A percentile compares a stretch with the other conserved stretches of the same genome.
Conservation (phyloP, 2,113 vertebrate genomes). For the Vidua macroura region DNA sequence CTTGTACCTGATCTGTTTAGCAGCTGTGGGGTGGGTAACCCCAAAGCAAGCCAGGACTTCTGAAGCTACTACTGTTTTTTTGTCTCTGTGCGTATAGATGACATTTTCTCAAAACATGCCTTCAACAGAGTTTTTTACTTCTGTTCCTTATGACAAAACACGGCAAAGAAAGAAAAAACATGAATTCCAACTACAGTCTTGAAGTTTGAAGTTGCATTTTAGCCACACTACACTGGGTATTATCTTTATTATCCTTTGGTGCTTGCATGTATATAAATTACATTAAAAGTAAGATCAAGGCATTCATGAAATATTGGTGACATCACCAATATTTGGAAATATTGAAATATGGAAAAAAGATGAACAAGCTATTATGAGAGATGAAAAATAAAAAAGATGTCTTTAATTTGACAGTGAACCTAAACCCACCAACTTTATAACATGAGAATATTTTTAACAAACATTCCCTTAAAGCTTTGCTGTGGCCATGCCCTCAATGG, state of each 20-base stretch:
- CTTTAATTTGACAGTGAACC: constrained; percentile 1
- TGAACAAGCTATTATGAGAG: constrained; percentile 1
- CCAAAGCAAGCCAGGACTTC: neutral
- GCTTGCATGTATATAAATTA: constrained; percentile 2
- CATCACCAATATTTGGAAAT: neutral
- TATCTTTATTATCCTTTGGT: neutral
- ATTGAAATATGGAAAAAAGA: neutral
- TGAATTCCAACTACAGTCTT: neutral
- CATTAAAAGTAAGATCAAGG: constrained; percentile 26
- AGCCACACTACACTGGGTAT: neutral
- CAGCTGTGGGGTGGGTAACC: neutral
- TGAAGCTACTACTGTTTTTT: neutral
- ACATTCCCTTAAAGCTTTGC: neutral
- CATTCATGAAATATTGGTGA: neutral
- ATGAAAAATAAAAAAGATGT: neutral
- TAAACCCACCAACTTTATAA: neutral
- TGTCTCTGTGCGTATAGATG: neutral
- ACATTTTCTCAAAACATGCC: neutral
- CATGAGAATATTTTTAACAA: neutral
- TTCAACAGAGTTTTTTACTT: constrained; percentile 1
- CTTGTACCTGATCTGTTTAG: neutral
- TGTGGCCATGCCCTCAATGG: neutral
- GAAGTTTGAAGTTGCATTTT: neutral
- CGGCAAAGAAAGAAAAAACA: neutral
- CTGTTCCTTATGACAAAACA: neutral